Evolutionary conservation across 2,797 vertebrate genomes (phyloP), one percentile per base, ranked within the genome.

Genomic region (Xerus rutilus): DNA sequence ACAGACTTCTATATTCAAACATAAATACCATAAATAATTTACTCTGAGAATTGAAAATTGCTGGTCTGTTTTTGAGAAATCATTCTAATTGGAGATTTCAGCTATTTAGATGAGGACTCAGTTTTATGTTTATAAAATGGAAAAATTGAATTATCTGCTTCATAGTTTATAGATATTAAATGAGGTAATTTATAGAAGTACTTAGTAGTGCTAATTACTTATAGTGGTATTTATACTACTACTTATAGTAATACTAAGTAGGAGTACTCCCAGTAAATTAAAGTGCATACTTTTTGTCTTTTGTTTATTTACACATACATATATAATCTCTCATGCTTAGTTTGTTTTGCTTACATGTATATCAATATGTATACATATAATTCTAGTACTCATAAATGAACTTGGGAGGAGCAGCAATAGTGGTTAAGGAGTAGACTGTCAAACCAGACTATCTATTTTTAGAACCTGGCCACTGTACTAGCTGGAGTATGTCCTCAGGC

Each of bases 1-100:
- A 10, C 0, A 81, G 14, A 43, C 6, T 73, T 96, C 12, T 83
- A 67, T 88, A 79, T 83, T 87, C n/a, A 93, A 69, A 17, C 3
- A 64, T 88, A 62, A 65, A 67, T 84, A 73, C 94, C 45, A 52
- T 89, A 95, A 91, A 54, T 91, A 86, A n/a, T 93, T 96, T 94
- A 79, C 28, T 91, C 45, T 87, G 47, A 35, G 6, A 86, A 23
- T 92, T 92, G 49, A 90, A 89, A 89, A 91, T 96, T 93, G 32
- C 32, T 93, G 32, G 10, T 35, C 25, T 90, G 20, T 72, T 95
- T 28, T 10, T 82, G 11, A 85, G 77, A 89, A 95, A 78, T 77
- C 14, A 15, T 81, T 70, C 28, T 78, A 35, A 89, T 43, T 92
- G 3, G 62, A 92, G 64, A 87, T 95, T 94, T 95, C 59, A 93